phyloP scores from a whole-genome alignment of 2,888 invertebrate species.

The Sarcophaga rosellei region DNA sequence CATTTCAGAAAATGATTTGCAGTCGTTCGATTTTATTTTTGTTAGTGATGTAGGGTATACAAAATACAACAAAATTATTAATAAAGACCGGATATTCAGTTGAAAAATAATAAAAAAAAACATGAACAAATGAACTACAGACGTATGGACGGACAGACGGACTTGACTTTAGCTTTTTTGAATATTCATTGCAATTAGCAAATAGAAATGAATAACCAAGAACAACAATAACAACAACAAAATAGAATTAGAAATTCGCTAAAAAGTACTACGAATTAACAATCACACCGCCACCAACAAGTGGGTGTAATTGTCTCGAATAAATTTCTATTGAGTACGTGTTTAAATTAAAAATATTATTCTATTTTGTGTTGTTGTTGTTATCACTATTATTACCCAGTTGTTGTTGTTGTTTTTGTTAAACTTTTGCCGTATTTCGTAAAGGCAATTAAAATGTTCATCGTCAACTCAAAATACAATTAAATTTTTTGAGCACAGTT shows the following conservation, averaged over 20 bases:
- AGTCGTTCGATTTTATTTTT: too few relatives aligned
- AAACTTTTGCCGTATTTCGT: neutral
- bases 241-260: neutral
- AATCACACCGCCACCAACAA: conserved; percentile 27
- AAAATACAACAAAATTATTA: neutral
- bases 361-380: neutral
- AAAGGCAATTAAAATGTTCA: neutral
- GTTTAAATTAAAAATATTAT: conserved; percentile 56
- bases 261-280: conserved; percentile 31
- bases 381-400: conserved; percentile 8
- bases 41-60: too few relatives aligned
- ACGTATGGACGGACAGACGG: neutral
- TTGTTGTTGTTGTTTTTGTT: neutral
- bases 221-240: neutral
- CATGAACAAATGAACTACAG: neutral
- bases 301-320: conserved; percentile 67
- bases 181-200: conserved; percentile 51
- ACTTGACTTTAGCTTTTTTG: conserved; percentile 43
- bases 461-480: neutral
- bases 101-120: neutral
- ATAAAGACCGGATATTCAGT: conserved; percentile 55
- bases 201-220: neutral
- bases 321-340: conserved; percentile 58
- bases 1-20: too few relatives aligned
- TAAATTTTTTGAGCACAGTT: neutral